phyloP scores from a whole-genome alignment of 37 sponge, comb jelly and placozoan species.

The Crambe crambe region DNA sequence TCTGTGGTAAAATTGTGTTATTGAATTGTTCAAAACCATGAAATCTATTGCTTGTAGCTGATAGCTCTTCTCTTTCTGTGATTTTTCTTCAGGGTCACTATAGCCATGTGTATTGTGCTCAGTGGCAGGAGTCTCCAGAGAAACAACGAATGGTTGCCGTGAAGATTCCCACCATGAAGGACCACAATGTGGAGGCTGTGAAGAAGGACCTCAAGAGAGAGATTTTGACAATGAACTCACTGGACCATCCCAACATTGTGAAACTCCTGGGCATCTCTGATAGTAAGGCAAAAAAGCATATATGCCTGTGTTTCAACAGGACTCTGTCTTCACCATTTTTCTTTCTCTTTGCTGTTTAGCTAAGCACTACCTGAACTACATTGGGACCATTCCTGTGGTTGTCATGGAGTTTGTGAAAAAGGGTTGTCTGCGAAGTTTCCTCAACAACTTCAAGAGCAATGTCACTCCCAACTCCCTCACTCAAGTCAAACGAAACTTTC shows the following conservation, averaged over 20 bases:
- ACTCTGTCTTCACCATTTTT: neutral
- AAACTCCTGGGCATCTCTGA: slow-evolving; percentile 45
- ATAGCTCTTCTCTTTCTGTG: too few relatives aligned
- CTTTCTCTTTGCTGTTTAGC: slow-evolving; percentile 4
- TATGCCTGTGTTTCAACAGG: neutral
- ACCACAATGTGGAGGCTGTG: slow-evolving; percentile 3
- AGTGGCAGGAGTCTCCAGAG: slow-evolving; percentile 15
- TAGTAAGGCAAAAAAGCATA: slow-evolving; percentile 6
- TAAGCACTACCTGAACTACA: slow-evolving; percentile 22
- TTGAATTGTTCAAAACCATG: too few relatives aligned
- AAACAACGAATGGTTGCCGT: slow-evolving; percentile 30
- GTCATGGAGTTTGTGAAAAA: slow-evolving; percentile 69
- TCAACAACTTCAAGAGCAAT: slow-evolving; percentile 20
- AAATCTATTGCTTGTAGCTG: too few relatives aligned
- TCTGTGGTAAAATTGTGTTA: too few relatives aligned
- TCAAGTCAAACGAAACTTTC: neutral
- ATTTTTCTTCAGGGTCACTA: slow-evolving; percentile 57
- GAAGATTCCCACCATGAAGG: slow-evolving; percentile 25
- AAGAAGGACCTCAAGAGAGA: slow-evolving; percentile 52
- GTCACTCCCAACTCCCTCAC: neutral
- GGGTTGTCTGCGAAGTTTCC: slow-evolving; percentile 46
- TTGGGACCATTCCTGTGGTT: slow-evolving; percentile 38
- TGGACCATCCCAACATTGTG: slow-evolving; percentile 62
- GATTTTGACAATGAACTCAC: slow-evolving; percentile 39
- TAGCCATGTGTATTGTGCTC: slow-evolving; percentile 53